A percentile compares a stretch with the other conserved stretches of the same genome.
These are phyloP conservation scores for Calvadosia cruxmelitensis DNA, from an alignment of 30 jellyfish, hydroid and myxozoan species.

Conservation along the genomic window DNA sequence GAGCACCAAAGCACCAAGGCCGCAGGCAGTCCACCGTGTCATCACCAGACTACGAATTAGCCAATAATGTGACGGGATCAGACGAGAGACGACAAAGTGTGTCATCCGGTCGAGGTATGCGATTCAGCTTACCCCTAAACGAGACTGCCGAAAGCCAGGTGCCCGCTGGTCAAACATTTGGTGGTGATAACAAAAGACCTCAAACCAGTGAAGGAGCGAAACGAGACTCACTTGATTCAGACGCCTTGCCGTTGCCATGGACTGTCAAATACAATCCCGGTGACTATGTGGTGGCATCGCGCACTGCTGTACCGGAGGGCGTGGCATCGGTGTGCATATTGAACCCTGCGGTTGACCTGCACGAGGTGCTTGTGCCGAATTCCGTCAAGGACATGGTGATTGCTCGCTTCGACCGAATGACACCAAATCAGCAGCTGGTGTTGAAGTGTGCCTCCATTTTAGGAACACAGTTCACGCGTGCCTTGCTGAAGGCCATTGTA, in stretches of 20 bases:
- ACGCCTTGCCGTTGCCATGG: not conserved
- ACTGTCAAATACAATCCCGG: too few relatives aligned
- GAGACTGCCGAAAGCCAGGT: not conserved
- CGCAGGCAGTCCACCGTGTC: not conserved
- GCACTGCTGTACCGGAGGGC: not conserved
- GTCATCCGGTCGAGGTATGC: not conserved
- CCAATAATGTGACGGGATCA: not conserved
- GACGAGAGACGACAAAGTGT: not conserved
- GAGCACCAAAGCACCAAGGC: not conserved
- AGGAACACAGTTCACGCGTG: conserved; percentile 69
- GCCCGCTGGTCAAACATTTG: too few relatives aligned
- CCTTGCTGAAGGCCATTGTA: conserved; percentile 61
- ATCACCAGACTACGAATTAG: not conserved
- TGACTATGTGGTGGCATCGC: not conserved
- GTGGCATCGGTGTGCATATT: conserved; percentile 23
- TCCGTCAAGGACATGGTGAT: conserved; percentile 64
- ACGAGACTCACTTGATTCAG: not conserved
- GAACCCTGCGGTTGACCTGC: conserved; percentile 42
- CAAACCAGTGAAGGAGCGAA: not conserved
- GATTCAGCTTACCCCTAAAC: too few relatives aligned
- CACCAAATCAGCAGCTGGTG: conserved; percentile 77
- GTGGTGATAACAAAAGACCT: not conserved
- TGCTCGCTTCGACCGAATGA: conserved; percentile 84
- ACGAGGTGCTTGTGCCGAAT: conserved; percentile 48
- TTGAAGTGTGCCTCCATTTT: conserved; percentile 84